Percentiles rank a stretch among this genome's conserved stretches.
phyloP scores from a whole-genome alignment of 2,888 invertebrate genomes.

The Isoperla grammatica region DNA sequence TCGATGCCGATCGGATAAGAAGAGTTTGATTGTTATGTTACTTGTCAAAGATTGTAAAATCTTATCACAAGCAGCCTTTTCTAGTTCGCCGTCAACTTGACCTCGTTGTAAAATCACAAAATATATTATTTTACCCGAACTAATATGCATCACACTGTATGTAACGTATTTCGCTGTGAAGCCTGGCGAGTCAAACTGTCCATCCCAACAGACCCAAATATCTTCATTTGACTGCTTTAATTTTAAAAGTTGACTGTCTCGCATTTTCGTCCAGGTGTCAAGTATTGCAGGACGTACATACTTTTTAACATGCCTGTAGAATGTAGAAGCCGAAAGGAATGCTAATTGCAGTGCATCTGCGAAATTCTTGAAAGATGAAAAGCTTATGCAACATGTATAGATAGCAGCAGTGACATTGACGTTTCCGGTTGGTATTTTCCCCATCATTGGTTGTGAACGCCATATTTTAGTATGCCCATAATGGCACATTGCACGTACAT shows the following conservation, averaged over 20 bases:
- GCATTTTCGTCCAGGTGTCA: background rate
- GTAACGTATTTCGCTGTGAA: conserved; percentile 3
- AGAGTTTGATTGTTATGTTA: background rate
- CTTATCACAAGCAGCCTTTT: background rate
- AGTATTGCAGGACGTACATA: background rate
- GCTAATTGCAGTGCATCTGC: background rate
- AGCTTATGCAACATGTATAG: background rate
- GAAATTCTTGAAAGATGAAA: background rate
- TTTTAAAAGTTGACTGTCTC: background rate
- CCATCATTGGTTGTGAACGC: too few relatives aligned
- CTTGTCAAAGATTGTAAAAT: background rate
- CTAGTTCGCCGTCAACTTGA: background rate
- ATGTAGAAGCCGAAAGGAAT: background rate
- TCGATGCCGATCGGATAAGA: background rate
- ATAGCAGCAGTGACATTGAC: background rate
- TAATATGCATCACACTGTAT: background rate
- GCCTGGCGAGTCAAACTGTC: background rate
- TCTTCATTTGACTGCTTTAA: background rate
- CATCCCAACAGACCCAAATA: background rate
- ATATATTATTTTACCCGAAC: background rate
- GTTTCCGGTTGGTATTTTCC: too few relatives aligned
- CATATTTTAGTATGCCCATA: too few relatives aligned
- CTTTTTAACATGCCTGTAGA: background rate
- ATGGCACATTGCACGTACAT: too few relatives aligned
- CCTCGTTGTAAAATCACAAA: conserved; percentile 4